Conservation (phyloP, 2,113 vertebrate genomes). For the Eudyptes chrysolophus region DNA sequence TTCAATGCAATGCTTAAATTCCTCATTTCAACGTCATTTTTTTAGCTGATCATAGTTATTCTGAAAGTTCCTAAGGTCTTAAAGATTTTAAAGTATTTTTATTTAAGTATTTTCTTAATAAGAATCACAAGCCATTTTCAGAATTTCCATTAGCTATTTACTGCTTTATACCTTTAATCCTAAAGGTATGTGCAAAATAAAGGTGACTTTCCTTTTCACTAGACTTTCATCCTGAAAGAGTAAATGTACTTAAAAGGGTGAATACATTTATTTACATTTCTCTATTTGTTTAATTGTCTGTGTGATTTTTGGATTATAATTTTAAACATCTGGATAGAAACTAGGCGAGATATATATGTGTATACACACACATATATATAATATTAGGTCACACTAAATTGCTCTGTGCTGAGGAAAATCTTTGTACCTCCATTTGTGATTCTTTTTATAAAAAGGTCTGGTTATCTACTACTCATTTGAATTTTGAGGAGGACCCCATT, state of each 20-base stretch:
- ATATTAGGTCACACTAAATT: background rate
- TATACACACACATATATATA: background rate
- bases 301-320: background rate
- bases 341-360: background rate
- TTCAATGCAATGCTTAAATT: background rate
- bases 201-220: background rate
- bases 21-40: background rate
- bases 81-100: background rate
- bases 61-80: background rate
- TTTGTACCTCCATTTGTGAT: background rate
- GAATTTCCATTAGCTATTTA: background rate
- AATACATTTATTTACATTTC: slow-evolving; percentile 19
- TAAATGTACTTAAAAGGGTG: background rate
- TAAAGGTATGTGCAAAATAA: background rate
- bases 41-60: background rate
- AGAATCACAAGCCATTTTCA: background rate
- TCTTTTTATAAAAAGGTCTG: background rate
- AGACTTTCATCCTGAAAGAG: slow-evolving; percentile 40
- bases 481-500: slow-evolving; percentile 36
- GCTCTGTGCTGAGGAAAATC: background rate
- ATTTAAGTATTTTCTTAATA: background rate
- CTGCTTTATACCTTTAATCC: background rate
- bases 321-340: slow-evolving; percentile 2
- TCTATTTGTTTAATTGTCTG: background rate
- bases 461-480: background rate